Base-by-base conservation (phyloP, 2,113 vertebrate species). In the Actenoides lindsayi region DNA sequence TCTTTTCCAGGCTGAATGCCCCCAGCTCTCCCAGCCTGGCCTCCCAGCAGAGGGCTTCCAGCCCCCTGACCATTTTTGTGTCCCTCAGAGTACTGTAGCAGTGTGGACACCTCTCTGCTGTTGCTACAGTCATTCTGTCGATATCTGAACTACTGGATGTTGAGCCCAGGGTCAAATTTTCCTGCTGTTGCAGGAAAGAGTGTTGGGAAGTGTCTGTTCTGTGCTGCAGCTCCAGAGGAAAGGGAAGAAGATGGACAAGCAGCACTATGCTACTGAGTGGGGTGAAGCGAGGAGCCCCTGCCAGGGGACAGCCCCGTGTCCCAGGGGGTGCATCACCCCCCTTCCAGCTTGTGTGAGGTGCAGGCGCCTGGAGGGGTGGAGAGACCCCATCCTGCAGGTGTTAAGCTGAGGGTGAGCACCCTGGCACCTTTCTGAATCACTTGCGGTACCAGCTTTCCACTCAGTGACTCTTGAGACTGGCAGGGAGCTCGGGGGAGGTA, bases 221-320 rank as follows among this genome's bases (percentile, higher is more conserved):
- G 35, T 13, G 7, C 59, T 8, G 24, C 60, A 59, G 54, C 65
- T 28, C 27, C 89, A 42, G 1, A 2, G 1, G 3, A 4, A 10
- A 7, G 42, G 39, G 42, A 42, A 42, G 42, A 28, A 10, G 33
- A n/a, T 13, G 3, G 60, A 7, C 6, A 4, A 19, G 21, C 13
- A 65, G 56, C 28, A 5, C 4, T 8, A 1, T 3, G 0, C 1
- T 23, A 1, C 3, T 6, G 19, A 27, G 9, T 1, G 0, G 53
- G 5, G 31, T 1, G 3, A 4, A 17, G 23, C 33, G 11, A 33
- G 48, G 37, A 69, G 48, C 17, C 24, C 57, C 33, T 4, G 50
- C 8, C 31, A 2, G 37, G 53, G n/a, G 54, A 41, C n/a, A 25
- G 41, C 30, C 16, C 41, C 0, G 6, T 20, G 18, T 57, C 31